Evolutionary conservation across 2,797 vertebrate genomes (phyloP).

Genomic region (Pempheris klunzingeri): DNA sequence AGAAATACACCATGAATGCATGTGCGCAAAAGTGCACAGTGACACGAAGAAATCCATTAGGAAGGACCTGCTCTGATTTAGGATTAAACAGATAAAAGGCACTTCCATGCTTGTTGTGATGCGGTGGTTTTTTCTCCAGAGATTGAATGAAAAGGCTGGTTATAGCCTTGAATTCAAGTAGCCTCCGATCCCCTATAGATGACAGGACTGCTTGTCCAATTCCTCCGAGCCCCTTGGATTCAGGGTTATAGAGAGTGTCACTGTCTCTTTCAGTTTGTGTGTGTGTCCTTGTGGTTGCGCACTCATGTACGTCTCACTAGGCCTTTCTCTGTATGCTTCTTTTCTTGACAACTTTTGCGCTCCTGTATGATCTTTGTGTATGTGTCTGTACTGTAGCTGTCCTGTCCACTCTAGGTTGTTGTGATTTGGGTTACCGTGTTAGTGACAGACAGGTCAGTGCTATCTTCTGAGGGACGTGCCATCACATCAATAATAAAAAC

Average conservation of each 20-base stretch:
- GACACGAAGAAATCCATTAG: constrained; percentile 27
- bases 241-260: constrained; percentile 70
- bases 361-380: constrained; percentile 25
- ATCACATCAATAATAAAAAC: constrained; percentile 73
- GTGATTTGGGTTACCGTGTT: constrained; percentile 62
- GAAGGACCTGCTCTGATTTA: constrained; percentile 26
- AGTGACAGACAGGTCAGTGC: constrained; percentile 72
- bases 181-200: constrained; percentile 31
- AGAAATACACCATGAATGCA: not conserved
- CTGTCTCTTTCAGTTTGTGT: constrained; percentile 66
- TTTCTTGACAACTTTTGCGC: constrained; percentile 13
- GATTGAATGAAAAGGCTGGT: constrained; percentile 53
- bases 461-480: constrained; percentile 62
- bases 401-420: constrained; percentile 59
- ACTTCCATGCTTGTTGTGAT: constrained; percentile 25
- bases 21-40: not conserved
- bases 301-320: not conserved
- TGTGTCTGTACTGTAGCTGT: constrained; percentile 42
- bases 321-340: constrained; percentile 17
- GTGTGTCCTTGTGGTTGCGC: not conserved
- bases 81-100: constrained; percentile 36
- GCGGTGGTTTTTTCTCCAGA: constrained; percentile 43
- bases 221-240: constrained; percentile 33
- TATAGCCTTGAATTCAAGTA: constrained; percentile 45
- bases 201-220: constrained; percentile 57